Percentiles rank a stretch among this genome's conserved stretches.
phyloP scores from a whole-genome alignment of 1,140 invertebrate genomes.

The Thaumatotibia leucotreta region DNA sequence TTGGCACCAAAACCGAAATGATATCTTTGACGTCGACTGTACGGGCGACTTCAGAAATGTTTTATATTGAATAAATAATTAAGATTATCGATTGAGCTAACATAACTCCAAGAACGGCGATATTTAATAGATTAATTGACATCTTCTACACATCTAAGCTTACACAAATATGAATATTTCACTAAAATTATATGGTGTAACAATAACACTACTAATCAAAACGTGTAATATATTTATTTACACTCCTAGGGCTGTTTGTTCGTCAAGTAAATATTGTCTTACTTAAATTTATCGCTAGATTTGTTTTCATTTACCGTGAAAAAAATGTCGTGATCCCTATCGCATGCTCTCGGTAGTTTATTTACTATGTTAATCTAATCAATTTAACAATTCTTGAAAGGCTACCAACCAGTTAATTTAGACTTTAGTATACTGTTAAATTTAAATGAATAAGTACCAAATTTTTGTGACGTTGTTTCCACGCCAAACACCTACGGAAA shows the following conservation, averaged over 20 bases:
- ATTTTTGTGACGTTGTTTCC: neutral
- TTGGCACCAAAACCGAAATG: no score
- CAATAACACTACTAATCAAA: neutral
- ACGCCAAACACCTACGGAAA: neutral
- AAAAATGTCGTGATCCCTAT: no score
- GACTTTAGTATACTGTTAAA: neutral
- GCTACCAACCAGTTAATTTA: neutral
- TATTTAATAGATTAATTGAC: neutral
- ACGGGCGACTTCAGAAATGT: neutral
- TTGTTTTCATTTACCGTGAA: no score
- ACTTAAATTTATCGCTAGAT: no score
- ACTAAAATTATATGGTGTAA: neutral
- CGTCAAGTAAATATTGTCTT: no score
- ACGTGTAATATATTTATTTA: neutral
- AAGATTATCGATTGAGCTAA: neutral
- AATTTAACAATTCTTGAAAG: neutral
- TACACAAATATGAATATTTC: neutral
- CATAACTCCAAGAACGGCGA: neutral
- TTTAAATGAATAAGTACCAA: neutral
- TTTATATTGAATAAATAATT: neutral
- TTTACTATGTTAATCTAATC: no score
- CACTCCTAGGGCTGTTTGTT: neutral
- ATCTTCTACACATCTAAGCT: neutral
- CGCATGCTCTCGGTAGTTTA: no score
- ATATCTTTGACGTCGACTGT: no score